Evolutionary conservation across 2,797 vertebrate genomes (phyloP), one percentile per base, ranked within the genome.

Genomic region (Fratercula arctica): DNA sequence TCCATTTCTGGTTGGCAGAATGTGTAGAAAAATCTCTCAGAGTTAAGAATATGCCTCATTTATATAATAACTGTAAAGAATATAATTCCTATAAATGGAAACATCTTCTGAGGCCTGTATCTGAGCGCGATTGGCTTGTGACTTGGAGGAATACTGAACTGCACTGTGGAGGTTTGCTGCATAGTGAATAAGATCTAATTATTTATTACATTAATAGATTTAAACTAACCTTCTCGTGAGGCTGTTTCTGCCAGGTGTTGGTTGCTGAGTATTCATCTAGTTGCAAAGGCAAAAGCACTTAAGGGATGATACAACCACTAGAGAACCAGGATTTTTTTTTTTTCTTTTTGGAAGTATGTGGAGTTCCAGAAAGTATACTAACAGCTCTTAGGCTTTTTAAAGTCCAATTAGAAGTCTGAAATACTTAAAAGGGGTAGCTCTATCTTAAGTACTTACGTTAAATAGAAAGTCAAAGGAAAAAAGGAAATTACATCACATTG

Each of bases 401-500:
- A 53, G 17, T 63, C 69, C 54, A 50, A 0, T 18, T 95, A 78
- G 29, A 59, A 73, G 57, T 23, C 81, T 89, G 61, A 90, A 94
- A 78, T 56, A 76, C 83, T 59, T 87, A 50, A 85, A 88, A 0
- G 78, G 20, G 85, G 54, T 92, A 93, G 87, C 48, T 91, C 80
- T 95, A 3, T 48, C 63, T 90, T 57, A 80, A 79, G n/a, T 94
- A 35, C 56, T 80, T 67, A 35, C 0, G 1, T 93, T 96, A 91
- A 85, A 93, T 68, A 95, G 94, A 96, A 96, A 96, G 94, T 96
- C 81, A 93, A 75, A 91, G 78, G 46, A 68, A 85, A 97, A 96
- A 91, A 97, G 97, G 98, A 98, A 98, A 96, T 98, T 97, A 98
- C 97, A 97, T 98, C 98, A 98, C 91, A 68, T 95, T 95, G 93